Base-by-base conservation (phyloP, 1,140 invertebrate species). In the Stenopsyche tienmushanensis region DNA sequence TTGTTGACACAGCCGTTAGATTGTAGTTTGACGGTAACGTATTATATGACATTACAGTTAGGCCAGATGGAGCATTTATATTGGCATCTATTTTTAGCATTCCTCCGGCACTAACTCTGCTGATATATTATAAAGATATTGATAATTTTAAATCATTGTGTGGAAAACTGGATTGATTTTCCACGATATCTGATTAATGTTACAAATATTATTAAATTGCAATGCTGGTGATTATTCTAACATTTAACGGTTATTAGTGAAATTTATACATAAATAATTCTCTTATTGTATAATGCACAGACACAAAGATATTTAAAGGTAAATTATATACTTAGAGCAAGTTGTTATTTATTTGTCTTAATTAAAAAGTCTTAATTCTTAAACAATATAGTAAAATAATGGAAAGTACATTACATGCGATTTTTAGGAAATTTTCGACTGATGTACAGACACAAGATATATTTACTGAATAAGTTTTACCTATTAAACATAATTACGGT, bases 341-440 rank as follows among this genome's bases (percentile, higher is more conserved):
- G 78, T 79, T 79, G 78, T 81, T 81, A 79, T 81, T 81, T 80
- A 80, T 80, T 81, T 80, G 77, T 81, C 78, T 79, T 76, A 77
- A 78, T 76, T 76, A 77, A 79, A 78, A 74, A n/a, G 72, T 72
- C 71, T 73, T 78, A 79, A 80, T 78, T 80, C 78, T 79, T 79
- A 78, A 79, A 80, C 54, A 75, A 66, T 78, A 74, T 78, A 76
- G 63, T 59, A 75, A 79, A 80, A 76, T 80, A 72, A 73, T 76
- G 77, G 75, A 80, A 80, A 81, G 77, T 81, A 81, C 79, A 81
- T 79, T 76, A 78, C 75, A 78, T 73, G 78, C 75, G 75, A 76
- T 78, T 73, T 73, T 78, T 77, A 79, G 79, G 77, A 79, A 71
- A 76, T 74, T 78, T 76, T 80, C 75, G 79, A 81, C 79, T 81